Evolutionary conservation across 2,888 invertebrate species (phyloP).

Genomic region (Congeria kusceri): DNA sequence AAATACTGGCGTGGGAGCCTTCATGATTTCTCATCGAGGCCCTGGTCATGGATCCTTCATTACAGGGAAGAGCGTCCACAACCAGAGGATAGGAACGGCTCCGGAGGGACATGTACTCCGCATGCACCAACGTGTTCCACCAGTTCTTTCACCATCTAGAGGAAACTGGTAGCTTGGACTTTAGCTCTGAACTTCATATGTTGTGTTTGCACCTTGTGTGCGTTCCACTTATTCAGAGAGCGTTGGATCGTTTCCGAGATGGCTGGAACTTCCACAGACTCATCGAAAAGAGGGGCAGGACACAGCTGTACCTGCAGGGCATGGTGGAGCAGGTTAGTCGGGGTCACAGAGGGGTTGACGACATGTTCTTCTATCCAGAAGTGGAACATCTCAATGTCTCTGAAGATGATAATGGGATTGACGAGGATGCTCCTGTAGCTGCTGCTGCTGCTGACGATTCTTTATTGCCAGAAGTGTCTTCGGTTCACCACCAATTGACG

Average conservation of each 20-base stretch:
- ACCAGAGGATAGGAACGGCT: constrained; percentile 62
- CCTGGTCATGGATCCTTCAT: constrained; percentile 45
- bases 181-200: no score
- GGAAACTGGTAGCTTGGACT: constrained; percentile 14
- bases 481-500: neutral
- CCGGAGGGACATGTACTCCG: constrained; percentile 54
- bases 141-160: constrained; percentile 51
- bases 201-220: no score
- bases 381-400: neutral
- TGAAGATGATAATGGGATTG: constrained; percentile 21
- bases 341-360: constrained; percentile 24
- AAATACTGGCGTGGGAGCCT: constrained; percentile 49
- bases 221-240: no score
- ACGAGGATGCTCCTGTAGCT: constrained; percentile 16
- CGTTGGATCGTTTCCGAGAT: no score
- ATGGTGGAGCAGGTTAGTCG: neutral
- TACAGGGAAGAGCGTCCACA: no score
- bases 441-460: neutral
- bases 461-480: no score
- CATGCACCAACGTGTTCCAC: no score
- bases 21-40: constrained; percentile 49
- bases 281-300: constrained; percentile 4
- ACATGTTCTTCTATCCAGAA: constrained; percentile 12
- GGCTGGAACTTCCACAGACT: no score
- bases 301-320: constrained; percentile 25